A percentile compares a stretch with the other conserved stretches of the same genome.
These are phyloP conservation scores for Epiblema foenella DNA, from an alignment of 2,888 invertebrate genomes.

Conservation along the genomic window DNA sequence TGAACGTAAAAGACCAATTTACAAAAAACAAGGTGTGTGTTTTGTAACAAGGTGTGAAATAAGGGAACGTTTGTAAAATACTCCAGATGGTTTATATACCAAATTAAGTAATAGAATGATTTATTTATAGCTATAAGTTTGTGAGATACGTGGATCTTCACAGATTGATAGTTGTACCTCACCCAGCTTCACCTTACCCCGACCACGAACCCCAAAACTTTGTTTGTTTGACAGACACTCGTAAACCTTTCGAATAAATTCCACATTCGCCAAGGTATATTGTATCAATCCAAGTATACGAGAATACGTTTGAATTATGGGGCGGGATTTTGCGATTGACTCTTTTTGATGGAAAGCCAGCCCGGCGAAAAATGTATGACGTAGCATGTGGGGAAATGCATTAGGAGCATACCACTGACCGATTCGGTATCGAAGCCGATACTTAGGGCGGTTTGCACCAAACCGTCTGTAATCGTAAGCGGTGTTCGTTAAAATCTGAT, in stretches of 20 bases:
- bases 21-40: no score
- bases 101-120: background rate
- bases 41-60: background rate
- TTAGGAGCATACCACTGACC: background rate
- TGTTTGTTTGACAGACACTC: constrained; percentile 34
- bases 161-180: constrained; percentile 31
- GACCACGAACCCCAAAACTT: constrained; percentile 27
- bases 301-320: constrained; percentile 37
- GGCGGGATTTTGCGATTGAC: constrained; percentile 16
- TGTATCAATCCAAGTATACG: constrained; percentile 33
- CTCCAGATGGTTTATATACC: background rate
- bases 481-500: no score
- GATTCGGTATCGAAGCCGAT: no score
- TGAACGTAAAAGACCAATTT: background rate
- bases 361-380: background rate
- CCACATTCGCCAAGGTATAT: constrained; percentile 34
- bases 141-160: constrained; percentile 12
- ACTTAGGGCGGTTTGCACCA: no score
- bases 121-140: constrained; percentile 7
- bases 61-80: background rate
- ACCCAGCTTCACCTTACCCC: constrained; percentile 9
- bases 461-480: no score
- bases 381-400: background rate
- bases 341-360: constrained; percentile 10
- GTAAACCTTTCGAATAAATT: constrained; percentile 31